A percentile compares a stretch with the other conserved stretches of the same genome.
phyloP scores from a whole-genome alignment of 2,797 vertebrate species.

The Sebastes elongatus region DNA sequence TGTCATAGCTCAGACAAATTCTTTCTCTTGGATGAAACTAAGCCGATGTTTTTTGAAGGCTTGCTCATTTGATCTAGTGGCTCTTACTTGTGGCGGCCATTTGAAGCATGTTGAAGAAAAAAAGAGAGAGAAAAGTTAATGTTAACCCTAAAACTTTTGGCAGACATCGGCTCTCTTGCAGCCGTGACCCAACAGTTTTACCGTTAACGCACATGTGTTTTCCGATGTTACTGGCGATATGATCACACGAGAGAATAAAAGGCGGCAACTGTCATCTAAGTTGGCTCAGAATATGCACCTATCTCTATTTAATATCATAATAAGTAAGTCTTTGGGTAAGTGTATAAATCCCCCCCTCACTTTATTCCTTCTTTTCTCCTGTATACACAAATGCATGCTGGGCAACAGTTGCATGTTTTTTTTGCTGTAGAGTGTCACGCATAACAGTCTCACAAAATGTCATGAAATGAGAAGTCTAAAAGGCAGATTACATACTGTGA shows the following conservation, averaged over 20 bases:
- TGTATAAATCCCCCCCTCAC: constrained; percentile 86
- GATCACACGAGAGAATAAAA: constrained; percentile 86
- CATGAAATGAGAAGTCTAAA: constrained; percentile 32
- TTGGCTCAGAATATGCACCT: constrained; percentile 99
- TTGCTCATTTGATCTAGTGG: background rate
- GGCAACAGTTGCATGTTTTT: constrained; percentile 59
- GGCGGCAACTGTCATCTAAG: constrained; percentile 99
- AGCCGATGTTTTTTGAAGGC: background rate
- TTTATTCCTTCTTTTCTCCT: constrained; percentile 59
- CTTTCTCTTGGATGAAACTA: background rate
- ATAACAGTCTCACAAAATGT: constrained; percentile 23
- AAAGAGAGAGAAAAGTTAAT: constrained; percentile 59
- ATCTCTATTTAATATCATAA: constrained; percentile 84
- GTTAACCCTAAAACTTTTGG: constrained; percentile 82
- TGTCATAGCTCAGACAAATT: background rate
- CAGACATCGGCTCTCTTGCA: constrained; percentile 16
- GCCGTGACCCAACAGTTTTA: constrained; percentile 73
- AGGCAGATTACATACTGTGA: background rate
- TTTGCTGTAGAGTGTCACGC: constrained; percentile 9
- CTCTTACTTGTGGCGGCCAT: constrained; percentile 65
- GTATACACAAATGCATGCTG: constrained; percentile 54
- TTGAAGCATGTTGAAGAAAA: constrained; percentile 88
- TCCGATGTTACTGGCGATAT: constrained; percentile 97
- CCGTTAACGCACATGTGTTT: constrained; percentile 74
- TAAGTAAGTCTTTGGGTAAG: constrained; percentile 93